phyloP scores from a whole-genome alignment of 1,140 invertebrate genomes.

The Drosophila simulans region DNA sequence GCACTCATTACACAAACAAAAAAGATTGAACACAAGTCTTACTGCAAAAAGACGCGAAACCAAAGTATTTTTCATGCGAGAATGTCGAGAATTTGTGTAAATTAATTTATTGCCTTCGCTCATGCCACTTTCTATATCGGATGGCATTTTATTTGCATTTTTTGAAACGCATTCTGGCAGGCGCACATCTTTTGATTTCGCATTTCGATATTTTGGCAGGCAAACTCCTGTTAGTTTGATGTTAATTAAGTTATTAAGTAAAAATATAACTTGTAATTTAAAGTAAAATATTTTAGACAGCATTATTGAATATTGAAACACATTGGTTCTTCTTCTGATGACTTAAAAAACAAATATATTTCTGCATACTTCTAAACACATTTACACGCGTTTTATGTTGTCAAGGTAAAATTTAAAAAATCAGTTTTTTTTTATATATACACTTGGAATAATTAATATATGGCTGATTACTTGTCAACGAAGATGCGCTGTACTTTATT shows the following conservation, averaged over 20 bases:
- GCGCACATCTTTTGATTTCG: slow-evolving; percentile 1
- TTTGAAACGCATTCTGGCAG: slow-evolving; percentile 36
- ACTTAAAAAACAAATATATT: no score
- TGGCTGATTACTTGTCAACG: neutral
- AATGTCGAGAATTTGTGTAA: slow-evolving; percentile 72
- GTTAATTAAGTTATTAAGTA: neutral
- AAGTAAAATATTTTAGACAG: neutral
- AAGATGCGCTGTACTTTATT: slow-evolving; percentile 12
- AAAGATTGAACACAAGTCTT: slow-evolving; percentile 44
- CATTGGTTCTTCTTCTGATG: no score
- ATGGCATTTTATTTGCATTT: slow-evolving; percentile 42
- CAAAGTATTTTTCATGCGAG: slow-evolving; percentile 48
- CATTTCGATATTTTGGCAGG: slow-evolving; percentile 8
- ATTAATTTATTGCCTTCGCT: slow-evolving; percentile 73
- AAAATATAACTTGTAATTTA: no score
- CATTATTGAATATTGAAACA: no score
- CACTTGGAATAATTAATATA: slow-evolving; percentile 7
- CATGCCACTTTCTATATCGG: slow-evolving; percentile 63
- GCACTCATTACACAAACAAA: slow-evolving; percentile 26
- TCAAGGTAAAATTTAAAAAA: neutral
- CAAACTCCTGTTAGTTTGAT: slow-evolving; percentile 1
- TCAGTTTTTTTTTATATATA: neutral
- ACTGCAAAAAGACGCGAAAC: slow-evolving; percentile 28
- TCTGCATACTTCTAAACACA: no score
- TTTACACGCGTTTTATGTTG: no score